Conservation (phyloP, 2,797 vertebrate species). For the Hemibagrus guttatus region DNA sequence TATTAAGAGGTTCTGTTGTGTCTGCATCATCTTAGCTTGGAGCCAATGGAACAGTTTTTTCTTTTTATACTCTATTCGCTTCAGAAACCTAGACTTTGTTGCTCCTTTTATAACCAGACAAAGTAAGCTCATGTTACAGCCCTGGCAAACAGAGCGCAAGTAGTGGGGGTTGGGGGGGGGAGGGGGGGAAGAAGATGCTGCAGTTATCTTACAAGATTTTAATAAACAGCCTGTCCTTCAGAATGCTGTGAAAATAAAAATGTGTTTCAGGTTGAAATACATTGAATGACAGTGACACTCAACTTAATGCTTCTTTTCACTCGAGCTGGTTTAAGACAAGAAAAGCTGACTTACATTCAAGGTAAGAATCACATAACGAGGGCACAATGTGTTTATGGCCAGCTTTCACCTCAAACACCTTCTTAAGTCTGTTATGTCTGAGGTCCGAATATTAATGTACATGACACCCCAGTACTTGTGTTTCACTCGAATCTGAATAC, state of each 20-base stretch:
- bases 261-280: neutral
- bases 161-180: neutral
- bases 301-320: neutral
- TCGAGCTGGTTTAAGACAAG: neutral
- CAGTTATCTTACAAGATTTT: neutral
- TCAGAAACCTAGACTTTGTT: neutral
- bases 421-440: neutral
- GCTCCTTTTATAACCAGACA: neutral
- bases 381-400: neutral
- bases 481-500: neutral
- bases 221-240: neutral
- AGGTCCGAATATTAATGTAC: neutral
- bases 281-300: neutral
- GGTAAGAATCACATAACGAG: neutral
- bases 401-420: neutral
- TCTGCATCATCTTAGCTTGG: neutral
- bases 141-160: neutral
- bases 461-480: neutral
- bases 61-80: neutral
- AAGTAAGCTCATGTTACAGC: constrained; percentile 9
- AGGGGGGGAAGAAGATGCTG: neutral
- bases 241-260: neutral
- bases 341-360: neutral
- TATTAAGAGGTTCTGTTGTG: neutral
- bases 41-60: neutral